Evolutionary conservation across 2,888 invertebrate genomes (phyloP), one percentile per base, ranked within the genome.

Genomic region (Harmothoe impar): DNA sequence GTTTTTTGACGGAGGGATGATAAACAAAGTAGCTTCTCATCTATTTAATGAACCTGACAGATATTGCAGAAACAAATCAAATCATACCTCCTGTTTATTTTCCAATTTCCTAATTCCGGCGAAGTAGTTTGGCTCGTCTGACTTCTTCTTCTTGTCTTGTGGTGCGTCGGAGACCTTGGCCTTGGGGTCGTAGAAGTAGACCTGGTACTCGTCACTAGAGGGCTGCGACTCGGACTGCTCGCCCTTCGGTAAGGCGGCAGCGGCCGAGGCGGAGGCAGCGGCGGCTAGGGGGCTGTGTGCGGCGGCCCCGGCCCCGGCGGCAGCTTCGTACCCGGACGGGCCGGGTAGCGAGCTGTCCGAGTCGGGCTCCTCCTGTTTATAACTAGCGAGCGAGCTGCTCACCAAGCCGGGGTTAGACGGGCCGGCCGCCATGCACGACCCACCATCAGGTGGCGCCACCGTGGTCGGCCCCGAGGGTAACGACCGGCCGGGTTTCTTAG

Each of bases 141-240:
- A 91, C 91, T 94, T 95, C 31, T 95, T 95, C 91, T 95, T 95
- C 89, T 94, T 94, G 81, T 94, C 94, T 91, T 93, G 93, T 35
- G 93, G 93, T 43, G 93, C 91, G 51, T 94, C 93, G n/a, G 92
- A 92, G 23, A 94, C 93, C 90, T 95, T 97, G 0, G 97, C 97
- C 93, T 97, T 97, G 12, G 97, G 96, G 95, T 98, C 98, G 95
- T 98, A 98, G 96, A 97, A 98, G 96, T 98, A 98, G 93, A 98
- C 96, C 95, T 97, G 97, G 95, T 98, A 98, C 94, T 98, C 98
- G 96, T 98, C 98, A 89, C 97, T 97, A 25, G 96, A 95, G 92
- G 96, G 97, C 92, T 97, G 97, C 89, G 97, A 97, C 93, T 97
- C 97, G 31, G 97, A 97, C 54, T 72, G 77, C 51, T 54, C 90